Conservation (phyloP, 2,888 invertebrate genomes). For the Endotricha flammealis region DNA sequence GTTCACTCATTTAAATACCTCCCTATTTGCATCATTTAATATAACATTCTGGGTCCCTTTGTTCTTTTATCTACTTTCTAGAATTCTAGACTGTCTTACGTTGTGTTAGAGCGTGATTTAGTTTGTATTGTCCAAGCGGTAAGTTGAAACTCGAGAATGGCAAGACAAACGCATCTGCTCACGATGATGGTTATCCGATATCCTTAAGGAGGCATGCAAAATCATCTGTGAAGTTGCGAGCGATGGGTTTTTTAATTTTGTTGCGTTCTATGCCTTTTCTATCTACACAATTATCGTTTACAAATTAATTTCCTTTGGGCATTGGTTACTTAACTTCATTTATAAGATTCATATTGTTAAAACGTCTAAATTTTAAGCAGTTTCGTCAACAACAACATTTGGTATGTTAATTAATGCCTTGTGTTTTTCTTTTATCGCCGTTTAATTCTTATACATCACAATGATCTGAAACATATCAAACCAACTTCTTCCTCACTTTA, state of each 20-base stretch:
- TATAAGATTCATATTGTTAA: too few species aligned
- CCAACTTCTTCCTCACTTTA: too few species aligned
- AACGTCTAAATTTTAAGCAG: too few species aligned
- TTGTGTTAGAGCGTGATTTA: not conserved
- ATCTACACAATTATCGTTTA: not conserved
- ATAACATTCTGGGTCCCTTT: conserved; percentile 13
- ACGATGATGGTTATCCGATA: not conserved
- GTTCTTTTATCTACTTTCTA: not conserved
- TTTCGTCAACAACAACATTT: too few species aligned
- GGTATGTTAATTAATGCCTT: too few species aligned
- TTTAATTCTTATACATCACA: too few species aligned
- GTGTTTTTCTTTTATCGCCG: too few species aligned
- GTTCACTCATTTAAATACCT: conserved; percentile 29
- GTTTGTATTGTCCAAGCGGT: not conserved
- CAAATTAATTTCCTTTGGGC: not conserved
- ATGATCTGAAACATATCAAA: too few species aligned
- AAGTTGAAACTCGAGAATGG: not conserved
- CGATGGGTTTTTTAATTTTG: not conserved
- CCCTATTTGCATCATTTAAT: conserved; percentile 40
- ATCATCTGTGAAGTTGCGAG: not conserved
- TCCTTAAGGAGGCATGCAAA: not conserved
- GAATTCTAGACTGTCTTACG: not conserved
- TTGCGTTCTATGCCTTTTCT: not conserved
- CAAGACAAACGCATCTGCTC: not conserved
- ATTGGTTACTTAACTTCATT: too few species aligned